Conservation (phyloP, 2,113 vertebrate genomes). For the Sardina pilchardus region DNA sequence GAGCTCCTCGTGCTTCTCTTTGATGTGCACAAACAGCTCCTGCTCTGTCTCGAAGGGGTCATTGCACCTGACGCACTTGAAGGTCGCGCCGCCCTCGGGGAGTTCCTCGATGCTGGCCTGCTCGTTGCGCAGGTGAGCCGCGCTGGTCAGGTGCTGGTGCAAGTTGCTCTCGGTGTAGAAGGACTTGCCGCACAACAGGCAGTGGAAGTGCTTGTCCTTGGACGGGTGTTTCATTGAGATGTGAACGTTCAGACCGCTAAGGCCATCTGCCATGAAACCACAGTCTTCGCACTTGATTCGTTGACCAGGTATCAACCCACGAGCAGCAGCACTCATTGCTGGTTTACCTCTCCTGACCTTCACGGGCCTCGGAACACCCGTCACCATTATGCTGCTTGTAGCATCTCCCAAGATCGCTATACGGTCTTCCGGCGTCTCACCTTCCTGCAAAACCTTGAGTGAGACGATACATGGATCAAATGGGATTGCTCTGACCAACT, state of each 20-base stretch:
- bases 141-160: slow-evolving; percentile 94
- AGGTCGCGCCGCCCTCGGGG: slow-evolving; percentile 89
- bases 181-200: slow-evolving; percentile 94
- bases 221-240: slow-evolving; percentile 98
- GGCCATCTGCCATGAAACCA: slow-evolving; percentile 94
- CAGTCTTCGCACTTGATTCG: slow-evolving; percentile 93
- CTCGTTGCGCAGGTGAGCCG: slow-evolving; percentile 88
- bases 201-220: slow-evolving; percentile 96
- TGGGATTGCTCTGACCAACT: slow-evolving; percentile 55
- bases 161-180: slow-evolving; percentile 97
- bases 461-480: slow-evolving; percentile 91
- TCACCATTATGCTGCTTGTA: slow-evolving; percentile 49
- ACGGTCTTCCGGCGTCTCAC: slow-evolving; percentile 66
- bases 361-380: slow-evolving; percentile 40
- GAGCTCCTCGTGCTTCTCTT: slow-evolving; percentile 95
- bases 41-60: slow-evolving; percentile 91
- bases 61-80: slow-evolving; percentile 93
- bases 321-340: slow-evolving; percentile 46
- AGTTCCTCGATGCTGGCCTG: slow-evolving; percentile 92
- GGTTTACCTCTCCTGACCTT: slow-evolving; percentile 59
- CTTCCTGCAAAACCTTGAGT: slow-evolving; percentile 76
- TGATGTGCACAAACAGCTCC: slow-evolving; percentile 92
- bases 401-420: slow-evolving; percentile 51
- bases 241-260: slow-evolving; percentile 95
- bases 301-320: slow-evolving; percentile 57